Percentiles rank a stretch among this genome's conserved stretches.
Conservation (phyloP, 2,888 invertebrate species). For the Amphimallon solstitiale region DNA sequence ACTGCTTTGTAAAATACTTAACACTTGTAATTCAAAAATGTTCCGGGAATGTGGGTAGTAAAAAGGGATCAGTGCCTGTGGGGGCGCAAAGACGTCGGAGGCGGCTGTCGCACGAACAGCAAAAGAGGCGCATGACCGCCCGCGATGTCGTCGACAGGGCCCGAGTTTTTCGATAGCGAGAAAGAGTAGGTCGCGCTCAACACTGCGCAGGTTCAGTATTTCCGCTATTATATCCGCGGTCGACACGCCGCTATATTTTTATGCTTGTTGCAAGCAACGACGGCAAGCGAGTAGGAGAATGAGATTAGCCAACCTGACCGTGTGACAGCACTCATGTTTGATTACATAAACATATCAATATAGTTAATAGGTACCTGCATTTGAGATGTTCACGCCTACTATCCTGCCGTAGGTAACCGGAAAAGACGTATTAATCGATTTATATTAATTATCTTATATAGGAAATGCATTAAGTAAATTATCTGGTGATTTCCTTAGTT, state of each 20-base stretch:
- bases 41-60: conserved; percentile 43
- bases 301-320: conserved; percentile 51
- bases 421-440: background rate
- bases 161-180: conserved; percentile 9
- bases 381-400: conserved; percentile 44
- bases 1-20: background rate
- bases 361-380: conserved; percentile 38
- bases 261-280: background rate
- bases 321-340: conserved; percentile 43
- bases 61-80: conserved; percentile 29
- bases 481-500: too few species aligned
- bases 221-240: background rate
- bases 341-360: conserved; percentile 52
- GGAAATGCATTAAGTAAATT: too few species aligned
- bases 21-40: conserved; percentile 14
- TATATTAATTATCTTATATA: too few species aligned
- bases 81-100: conserved; percentile 40
- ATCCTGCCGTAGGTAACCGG: conserved; percentile 1
- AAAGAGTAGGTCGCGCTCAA: background rate
- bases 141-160: background rate
- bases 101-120: conserved; percentile 8
- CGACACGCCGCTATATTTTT: background rate
- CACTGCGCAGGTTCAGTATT: background rate
- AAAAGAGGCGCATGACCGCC: conserved; percentile 22
- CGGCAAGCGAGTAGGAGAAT: conserved; percentile 50